A percentile compares a stretch with the other conserved stretches of the same genome.
Conservation (phyloP, 1,140 invertebrate genomes). For the Trichonephila clavipes region DNA sequence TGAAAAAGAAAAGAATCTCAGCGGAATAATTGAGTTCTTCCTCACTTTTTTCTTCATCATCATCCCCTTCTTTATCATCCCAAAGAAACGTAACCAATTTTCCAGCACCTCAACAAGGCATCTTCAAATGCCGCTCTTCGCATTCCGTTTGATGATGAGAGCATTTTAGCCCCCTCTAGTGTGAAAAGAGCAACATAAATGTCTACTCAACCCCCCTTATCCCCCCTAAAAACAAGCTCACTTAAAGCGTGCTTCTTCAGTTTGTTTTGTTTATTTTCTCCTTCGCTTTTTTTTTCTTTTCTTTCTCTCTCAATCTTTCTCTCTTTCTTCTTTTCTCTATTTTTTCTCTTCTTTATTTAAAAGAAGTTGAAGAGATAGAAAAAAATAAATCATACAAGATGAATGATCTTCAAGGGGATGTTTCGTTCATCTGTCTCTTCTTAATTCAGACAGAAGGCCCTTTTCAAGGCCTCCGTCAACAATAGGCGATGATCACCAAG, state of each 20-base stretch:
- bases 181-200: constrained; percentile 75
- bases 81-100: constrained; percentile 68
- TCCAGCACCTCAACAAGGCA: constrained; percentile 67
- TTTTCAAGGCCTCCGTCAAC: constrained; percentile 12
- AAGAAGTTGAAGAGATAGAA: constrained; percentile 39
- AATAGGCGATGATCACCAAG: constrained; percentile 34
- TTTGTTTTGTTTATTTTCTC: constrained; percentile 28
- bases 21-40: constrained; percentile 72
- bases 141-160: constrained; percentile 58
- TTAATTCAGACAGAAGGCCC: constrained; percentile 60
- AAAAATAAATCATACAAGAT: constrained; percentile 57
- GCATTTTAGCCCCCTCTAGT: constrained; percentile 53
- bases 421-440: constrained; percentile 47
- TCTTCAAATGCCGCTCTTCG: constrained; percentile 58
- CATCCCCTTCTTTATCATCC: constrained; percentile 63
- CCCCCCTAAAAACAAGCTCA: constrained; percentile 65
- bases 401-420: constrained; percentile 60
- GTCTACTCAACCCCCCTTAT: constrained; percentile 2
- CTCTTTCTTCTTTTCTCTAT: not conserved
- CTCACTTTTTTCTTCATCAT: constrained; percentile 64
- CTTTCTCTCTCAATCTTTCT: constrained; percentile 7
- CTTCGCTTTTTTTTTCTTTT: not conserved
- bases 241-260: constrained; percentile 36
- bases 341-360: constrained; percentile 53
- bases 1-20: constrained; percentile 18